These are phyloP conservation scores for Fulica atra DNA, from an alignment of 2,113 vertebrate genomes.

Conservation along the genomic window DNA sequence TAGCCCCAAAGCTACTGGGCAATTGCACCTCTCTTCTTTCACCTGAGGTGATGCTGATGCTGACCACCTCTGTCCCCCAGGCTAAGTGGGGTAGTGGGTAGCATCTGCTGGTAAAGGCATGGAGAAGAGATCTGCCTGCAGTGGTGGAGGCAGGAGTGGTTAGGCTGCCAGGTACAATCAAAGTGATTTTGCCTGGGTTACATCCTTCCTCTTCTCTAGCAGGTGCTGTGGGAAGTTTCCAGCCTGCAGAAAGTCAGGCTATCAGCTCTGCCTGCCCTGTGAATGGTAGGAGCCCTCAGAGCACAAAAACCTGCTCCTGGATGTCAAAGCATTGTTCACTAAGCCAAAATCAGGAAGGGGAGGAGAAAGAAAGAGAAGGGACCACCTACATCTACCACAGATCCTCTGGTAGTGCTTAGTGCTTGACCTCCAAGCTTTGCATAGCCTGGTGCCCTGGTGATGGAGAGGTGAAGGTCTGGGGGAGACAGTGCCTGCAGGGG, in stretches of 20 bases:
- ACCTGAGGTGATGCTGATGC: background rate
- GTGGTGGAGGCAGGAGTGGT: background rate
- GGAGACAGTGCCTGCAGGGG: background rate
- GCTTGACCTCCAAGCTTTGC: background rate
- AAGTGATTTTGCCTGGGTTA: background rate
- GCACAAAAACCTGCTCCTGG: background rate
- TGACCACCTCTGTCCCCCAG: background rate
- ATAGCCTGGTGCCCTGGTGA: fast-evolving
- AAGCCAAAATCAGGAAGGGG: background rate
- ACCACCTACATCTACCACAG: background rate
- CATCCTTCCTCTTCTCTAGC: background rate
- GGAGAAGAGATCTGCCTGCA: background rate
- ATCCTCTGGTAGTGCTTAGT: background rate
- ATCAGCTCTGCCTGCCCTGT: background rate
- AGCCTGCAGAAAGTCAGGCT: background rate
- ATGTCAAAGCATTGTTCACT: background rate
- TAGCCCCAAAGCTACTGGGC: background rate
- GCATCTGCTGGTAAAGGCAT: background rate
- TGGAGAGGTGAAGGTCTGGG: background rate
- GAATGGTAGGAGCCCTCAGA: background rate
- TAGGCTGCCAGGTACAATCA: background rate
- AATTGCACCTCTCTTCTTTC: background rate
- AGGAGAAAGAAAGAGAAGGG: background rate
- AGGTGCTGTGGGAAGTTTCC: background rate
- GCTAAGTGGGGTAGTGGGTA: background rate